Evolutionary conservation across 2,888 invertebrate species (phyloP), one percentile per base, ranked within the genome.

Genomic region (Chironomus riparius): DNA sequence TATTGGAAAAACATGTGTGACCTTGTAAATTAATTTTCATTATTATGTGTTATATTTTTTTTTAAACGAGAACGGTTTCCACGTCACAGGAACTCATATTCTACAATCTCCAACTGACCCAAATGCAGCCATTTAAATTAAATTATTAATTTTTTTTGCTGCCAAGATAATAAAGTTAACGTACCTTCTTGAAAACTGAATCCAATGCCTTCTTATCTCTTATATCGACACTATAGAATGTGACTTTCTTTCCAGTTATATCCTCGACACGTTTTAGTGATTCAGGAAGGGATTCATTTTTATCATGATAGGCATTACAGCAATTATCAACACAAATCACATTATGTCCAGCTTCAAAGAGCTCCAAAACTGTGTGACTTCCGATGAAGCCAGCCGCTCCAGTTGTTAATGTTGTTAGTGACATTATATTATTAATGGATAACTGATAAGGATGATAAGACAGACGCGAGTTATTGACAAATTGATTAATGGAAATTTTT

Each of bases 321-420:
- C 97, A 92, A 86, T 98, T 98, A 83, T 98, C 98, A 78, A 97
- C 88, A 15, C 94, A 93, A 38, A 97, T 87, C 5, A 93, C 93
- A 77, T 91, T 89, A 82, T 95, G 95, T 1, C 93, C 95, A 12
- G 91, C 91, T 78, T 93, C 88, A 10, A 97, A 83, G 71, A 98
- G 88, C 82, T 97, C 95, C 62, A 98, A 88, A 24, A 97, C 92
- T 77, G 95, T 93, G 82, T 98, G 98, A 80, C 95, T 95, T n/a
- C n/a, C n/a, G n/a, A n/a, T n/a, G n/a, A n/a, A n/a, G n/a, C n/a
- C n/a, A n/a, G n/a, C n/a, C n/a, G n/a, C n/a, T n/a, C n/a, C n/a
- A n/a, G n/a, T n/a, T n/a, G n/a, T n/a, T n/a, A n/a, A n/a, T n/a
- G n/a, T n/a, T n/a, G n/a, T n/a, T n/a, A n/a, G n/a, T n/a, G n/a